Percentiles rank a stretch among this genome's conserved stretches.
phyloP scores from a whole-genome alignment of 2,113 vertebrate species.

The Hipposideros armiger region DNA sequence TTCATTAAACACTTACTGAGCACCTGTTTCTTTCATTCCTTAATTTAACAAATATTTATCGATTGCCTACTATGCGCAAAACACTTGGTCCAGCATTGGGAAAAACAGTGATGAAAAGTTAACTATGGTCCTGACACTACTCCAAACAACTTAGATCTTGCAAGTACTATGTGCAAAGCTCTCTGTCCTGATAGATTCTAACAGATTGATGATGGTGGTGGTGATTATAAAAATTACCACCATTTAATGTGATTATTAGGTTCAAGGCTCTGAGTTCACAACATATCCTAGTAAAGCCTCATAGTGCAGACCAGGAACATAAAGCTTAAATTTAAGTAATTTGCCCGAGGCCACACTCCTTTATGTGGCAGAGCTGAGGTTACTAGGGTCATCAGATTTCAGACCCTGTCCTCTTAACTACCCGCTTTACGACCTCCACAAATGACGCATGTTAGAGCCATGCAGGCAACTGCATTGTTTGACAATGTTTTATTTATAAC shows the following conservation, averaged over 20 bases:
- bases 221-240: neutral
- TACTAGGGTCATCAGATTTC: neutral
- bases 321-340: neutral
- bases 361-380: neutral
- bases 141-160: neutral
- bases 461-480: neutral
- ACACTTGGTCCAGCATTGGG: neutral
- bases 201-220: neutral
- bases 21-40: neutral
- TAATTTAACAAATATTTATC: neutral
- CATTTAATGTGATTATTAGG: neutral
- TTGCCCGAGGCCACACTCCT: accelerated
- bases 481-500: neutral
- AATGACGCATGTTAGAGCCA: neutral
- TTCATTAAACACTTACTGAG: neutral
- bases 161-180: neutral
- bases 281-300: neutral
- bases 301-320: neutral
- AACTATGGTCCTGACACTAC: neutral
- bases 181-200: accelerated
- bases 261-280: neutral
- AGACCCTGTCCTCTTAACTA: neutral
- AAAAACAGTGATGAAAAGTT: neutral
- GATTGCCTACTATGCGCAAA: neutral
- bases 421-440: accelerated